These are phyloP conservation scores for Maylandia zebra DNA, from an alignment of 2,113 vertebrate genomes.

Conservation along the genomic window DNA sequence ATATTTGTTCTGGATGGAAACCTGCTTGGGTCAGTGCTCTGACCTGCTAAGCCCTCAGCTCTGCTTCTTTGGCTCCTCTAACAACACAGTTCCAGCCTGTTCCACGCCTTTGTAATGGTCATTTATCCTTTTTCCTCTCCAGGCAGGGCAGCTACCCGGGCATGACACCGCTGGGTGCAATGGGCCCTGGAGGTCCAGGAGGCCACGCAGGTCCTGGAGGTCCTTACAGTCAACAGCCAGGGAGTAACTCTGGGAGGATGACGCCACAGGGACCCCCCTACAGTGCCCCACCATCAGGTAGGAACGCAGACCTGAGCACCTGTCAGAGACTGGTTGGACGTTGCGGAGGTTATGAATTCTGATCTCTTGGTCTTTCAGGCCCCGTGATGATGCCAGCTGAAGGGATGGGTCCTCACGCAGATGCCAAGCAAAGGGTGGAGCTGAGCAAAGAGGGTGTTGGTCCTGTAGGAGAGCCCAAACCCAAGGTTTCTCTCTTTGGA, in stretches of 20 bases:
- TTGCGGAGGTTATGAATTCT: background rate
- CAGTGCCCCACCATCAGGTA: constrained; percentile 82
- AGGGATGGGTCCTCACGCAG: constrained; percentile 8
- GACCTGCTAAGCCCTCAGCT: background rate
- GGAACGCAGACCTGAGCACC: background rate
- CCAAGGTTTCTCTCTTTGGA: constrained; percentile 38
- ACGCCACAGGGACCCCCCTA: constrained; percentile 79
- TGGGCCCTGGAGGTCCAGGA: constrained; percentile 76
- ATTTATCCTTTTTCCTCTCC: background rate
- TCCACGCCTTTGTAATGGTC: background rate
- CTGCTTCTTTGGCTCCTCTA: background rate
- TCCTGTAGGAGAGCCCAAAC: constrained; percentile 27
- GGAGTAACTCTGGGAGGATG: constrained; percentile 80
- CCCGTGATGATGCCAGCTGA: constrained; percentile 41
- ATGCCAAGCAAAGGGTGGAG: constrained; percentile 47
- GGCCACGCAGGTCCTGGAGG: constrained; percentile 66
- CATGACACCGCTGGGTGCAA: constrained; percentile 57
- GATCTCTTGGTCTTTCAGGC: constrained; percentile 2
- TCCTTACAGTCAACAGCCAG: constrained; percentile 82
- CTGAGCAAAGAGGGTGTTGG: constrained; percentile 29
- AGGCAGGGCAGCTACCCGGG: constrained; percentile 83
- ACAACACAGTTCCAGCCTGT: background rate
- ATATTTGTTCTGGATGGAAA: background rate
- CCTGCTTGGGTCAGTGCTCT: background rate
- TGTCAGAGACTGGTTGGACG: background rate